Base-by-base conservation (phyloP, 2,113 vertebrate species). In the Morphnarchus princeps region DNA sequence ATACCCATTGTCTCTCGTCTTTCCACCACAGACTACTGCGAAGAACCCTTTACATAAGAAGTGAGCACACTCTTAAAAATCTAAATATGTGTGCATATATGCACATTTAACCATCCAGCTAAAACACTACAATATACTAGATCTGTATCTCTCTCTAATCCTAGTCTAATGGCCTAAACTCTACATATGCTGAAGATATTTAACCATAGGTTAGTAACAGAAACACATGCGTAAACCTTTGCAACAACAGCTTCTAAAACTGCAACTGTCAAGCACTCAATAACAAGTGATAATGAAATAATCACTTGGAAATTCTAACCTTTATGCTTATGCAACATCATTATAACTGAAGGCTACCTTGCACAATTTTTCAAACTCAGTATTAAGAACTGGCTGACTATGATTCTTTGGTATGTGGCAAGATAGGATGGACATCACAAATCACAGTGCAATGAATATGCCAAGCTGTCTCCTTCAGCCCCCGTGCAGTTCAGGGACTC, bases 281-380 rank as follows among this genome's bases (percentile, higher is more conserved):
- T 38, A 66, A 32, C 11, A 83, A 40, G 16, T 16, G 20, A 63
- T 54, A 77, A 63, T 29, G 26, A 82, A 69, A 21, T 58, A 76
- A 87, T 4, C 11, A 50, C 4, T 49, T 47, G 36, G 20, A 70
- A 90, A 81, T 40, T 61, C 38, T 42, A 57, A 29, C 29, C 34
- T 77, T 73, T 57, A 71, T 4, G 12, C 18, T 66, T 57, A 61
- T 0, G 3, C 21, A 61, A 29, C 18, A 63, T 47, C 0, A 0
- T 77, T 34, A 16, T 28, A 76, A 73, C 12, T 49, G 15, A 76
- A 87, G 28, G 40, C 21, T 4, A 52, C 4, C 32, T 38, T 29
- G n/a, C 9, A 70, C 21, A 61, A 40, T 36, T 85, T 61, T 57
- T 77, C 36, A 81, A 66, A 76, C 29, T 66, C 52, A 80, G 24